phyloP scores from a whole-genome alignment of 2,797 vertebrate genomes.

The Sarcophilus harrisii region DNA sequence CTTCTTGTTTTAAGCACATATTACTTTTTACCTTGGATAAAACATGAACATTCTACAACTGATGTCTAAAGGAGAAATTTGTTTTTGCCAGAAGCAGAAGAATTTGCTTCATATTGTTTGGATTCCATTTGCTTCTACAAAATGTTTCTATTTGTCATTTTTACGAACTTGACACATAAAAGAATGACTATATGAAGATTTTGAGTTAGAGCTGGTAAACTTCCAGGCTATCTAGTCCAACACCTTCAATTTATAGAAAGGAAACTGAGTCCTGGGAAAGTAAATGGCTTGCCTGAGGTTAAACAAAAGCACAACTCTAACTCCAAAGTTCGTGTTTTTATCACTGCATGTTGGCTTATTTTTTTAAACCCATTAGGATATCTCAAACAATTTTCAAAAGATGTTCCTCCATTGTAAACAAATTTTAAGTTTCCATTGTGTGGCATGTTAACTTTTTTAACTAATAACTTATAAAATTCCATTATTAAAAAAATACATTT shows the following conservation, averaged over 20 bases:
- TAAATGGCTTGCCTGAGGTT: background rate
- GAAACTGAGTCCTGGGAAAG: background rate
- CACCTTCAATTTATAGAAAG: background rate
- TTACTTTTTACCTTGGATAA: slow-evolving; percentile 22
- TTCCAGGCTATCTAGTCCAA: background rate
- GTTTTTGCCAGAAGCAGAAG: background rate
- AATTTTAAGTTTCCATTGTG: background rate
- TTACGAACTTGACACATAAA: background rate
- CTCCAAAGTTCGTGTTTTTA: background rate
- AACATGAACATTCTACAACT: background rate
- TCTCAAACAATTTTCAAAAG: background rate
- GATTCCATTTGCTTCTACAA: slow-evolving; percentile 8
- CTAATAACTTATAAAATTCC: background rate
- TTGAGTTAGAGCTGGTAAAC: background rate
- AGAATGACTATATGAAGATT: background rate
- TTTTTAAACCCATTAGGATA: background rate
- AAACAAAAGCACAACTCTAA: background rate
- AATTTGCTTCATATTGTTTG: background rate
- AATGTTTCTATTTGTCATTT: background rate
- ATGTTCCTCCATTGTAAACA: background rate
- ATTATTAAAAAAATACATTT: background rate
- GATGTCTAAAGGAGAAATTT: background rate
- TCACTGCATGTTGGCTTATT: background rate
- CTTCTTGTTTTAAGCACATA: background rate
- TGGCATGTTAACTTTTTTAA: background rate